Percentiles rank a stretch among this genome's conserved stretches.
These are phyloP conservation scores for Drosophila aldrichi DNA, from an alignment of 2,888 invertebrate genomes.

Conservation along the genomic window DNA sequence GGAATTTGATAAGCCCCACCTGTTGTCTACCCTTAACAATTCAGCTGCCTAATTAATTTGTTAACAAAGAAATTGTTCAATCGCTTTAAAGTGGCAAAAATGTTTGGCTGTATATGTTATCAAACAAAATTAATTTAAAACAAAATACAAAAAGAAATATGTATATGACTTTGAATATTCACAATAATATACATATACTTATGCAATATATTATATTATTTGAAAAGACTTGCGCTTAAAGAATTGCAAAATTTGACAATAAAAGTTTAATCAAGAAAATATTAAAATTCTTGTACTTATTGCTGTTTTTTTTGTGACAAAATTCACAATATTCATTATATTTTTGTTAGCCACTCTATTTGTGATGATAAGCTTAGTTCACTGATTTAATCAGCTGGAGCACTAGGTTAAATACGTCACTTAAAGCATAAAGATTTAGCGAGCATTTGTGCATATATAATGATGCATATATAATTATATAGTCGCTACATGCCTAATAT, in stretches of 20 bases:
- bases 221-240: no score
- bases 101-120: not conserved
- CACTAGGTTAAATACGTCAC: constrained; percentile 6
- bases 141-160: no score
- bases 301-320: not conserved
- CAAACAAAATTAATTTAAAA: not conserved
- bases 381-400: constrained; percentile 1
- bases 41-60: constrained; percentile 22
- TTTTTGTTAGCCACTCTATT: not conserved
- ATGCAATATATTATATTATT: no score
- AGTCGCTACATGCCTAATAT: not conserved
- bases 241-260: not conserved
- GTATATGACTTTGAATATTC: no score
- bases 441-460: not conserved
- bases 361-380: not conserved
- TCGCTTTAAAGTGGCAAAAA: not conserved
- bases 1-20: constrained; percentile 1
- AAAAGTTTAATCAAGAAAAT: not conserved
- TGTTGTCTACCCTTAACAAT: constrained; percentile 12
- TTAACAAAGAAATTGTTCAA: constrained; percentile 7
- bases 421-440: not conserved
- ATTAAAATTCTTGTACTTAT: not conserved
- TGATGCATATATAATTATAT: not conserved
- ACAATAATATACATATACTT: no score
- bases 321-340: not conserved